Percentiles rank a stretch among this genome's conserved stretches.
Evolutionary conservation across 2,888 invertebrate genomes (phyloP).

Genomic region (Lepidocyrtoides sp.): DNA sequence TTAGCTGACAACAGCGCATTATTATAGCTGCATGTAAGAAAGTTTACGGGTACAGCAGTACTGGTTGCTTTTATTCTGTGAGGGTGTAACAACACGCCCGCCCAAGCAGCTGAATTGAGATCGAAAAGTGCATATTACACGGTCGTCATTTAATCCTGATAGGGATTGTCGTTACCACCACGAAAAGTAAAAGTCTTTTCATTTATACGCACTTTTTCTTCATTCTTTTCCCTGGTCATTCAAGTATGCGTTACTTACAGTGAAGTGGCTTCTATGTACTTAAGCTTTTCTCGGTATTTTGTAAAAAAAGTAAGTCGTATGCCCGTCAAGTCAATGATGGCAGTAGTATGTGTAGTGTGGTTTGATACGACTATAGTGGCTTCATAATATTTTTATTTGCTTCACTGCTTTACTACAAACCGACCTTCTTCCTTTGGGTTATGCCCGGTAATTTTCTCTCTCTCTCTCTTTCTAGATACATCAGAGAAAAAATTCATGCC

Average conservation of each 20-base stretch:
- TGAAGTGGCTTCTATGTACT: neutral
- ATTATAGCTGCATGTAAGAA: neutral
- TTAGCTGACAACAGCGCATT: neutral
- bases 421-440: slow-evolving; percentile 13
- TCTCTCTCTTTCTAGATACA: neutral
- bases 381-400: slow-evolving; percentile 68
- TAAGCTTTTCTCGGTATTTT: neutral
- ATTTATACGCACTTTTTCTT: slow-evolving; percentile 60
- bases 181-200: slow-evolving; percentile 38
- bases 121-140: slow-evolving; percentile 71
- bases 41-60: neutral
- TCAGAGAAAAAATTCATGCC: neutral
- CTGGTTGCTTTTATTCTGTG: neutral
- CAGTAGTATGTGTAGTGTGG: no score
- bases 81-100: slow-evolving; percentile 51
- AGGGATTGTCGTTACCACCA: slow-evolving; percentile 58
- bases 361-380: slow-evolving; percentile 15
- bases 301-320: neutral
- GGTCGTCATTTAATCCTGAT: slow-evolving; percentile 71
- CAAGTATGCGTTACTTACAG: slow-evolving; percentile 37
- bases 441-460: slow-evolving; percentile 12
- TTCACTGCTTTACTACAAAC: slow-evolving; percentile 32
- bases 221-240: slow-evolving; percentile 38
- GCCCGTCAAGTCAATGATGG: slow-evolving; percentile 8
- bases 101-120: slow-evolving; percentile 59